Conservation (phyloP, 2,888 invertebrate genomes). For the Acleris literana region DNA sequence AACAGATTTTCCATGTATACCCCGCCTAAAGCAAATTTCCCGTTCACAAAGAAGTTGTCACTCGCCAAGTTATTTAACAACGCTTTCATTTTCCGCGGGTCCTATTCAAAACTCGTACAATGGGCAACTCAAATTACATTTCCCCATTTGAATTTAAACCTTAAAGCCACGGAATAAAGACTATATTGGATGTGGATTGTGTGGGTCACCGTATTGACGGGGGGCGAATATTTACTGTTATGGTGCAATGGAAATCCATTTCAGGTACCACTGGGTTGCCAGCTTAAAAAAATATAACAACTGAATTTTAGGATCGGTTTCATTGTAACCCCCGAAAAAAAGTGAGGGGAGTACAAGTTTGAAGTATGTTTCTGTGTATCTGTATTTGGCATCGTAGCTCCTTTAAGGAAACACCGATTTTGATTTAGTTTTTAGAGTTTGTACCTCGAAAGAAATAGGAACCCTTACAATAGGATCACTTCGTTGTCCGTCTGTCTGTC, state of each 20-base stretch:
- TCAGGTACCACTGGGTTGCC: conserved; percentile 22
- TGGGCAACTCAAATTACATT: background rate
- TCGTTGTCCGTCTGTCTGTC: too few species aligned
- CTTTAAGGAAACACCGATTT: too few species aligned
- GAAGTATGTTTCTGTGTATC: too few species aligned
- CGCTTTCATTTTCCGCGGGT: conserved; percentile 27
- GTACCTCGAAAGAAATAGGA: too few species aligned
- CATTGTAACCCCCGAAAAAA: too few species aligned
- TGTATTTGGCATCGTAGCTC: too few species aligned
- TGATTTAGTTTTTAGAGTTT: too few species aligned
- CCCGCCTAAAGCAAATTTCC: conserved; percentile 10
- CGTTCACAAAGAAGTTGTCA: conserved; percentile 8
- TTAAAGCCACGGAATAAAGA: conserved; percentile 13
- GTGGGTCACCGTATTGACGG: conserved; percentile 8
- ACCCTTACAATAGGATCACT: too few species aligned
- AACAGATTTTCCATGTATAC: background rate
- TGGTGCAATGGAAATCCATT: conserved; percentile 29
- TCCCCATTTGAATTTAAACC: background rate
- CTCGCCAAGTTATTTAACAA: conserved; percentile 10
- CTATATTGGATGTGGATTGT: background rate
- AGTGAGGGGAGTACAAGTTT: too few species aligned
- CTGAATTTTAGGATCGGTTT: too few species aligned
- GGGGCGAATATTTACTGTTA: conserved; percentile 33
- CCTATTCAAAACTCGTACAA: conserved; percentile 27
- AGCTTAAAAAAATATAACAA: conserved; percentile 1